These are phyloP conservation scores for Drosophila cardini DNA, from an alignment of 1,140 invertebrate species.

Conservation along the genomic window DNA sequence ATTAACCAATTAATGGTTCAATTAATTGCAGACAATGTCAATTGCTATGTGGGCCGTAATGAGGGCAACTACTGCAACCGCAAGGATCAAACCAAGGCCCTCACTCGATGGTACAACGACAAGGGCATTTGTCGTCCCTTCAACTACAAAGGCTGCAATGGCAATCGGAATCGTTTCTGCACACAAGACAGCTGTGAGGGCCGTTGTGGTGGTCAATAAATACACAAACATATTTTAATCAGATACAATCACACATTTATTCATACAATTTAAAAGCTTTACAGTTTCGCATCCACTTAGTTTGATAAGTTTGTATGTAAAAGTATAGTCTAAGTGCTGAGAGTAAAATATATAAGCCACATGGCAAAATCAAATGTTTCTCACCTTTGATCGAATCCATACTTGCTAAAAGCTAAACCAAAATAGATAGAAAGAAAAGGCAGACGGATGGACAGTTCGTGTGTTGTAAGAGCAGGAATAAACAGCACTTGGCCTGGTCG, in stretches of 20 bases:
- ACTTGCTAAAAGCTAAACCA: constrained; percentile 54
- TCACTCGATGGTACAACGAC: constrained; percentile 77
- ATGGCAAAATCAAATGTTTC: constrained; percentile 24
- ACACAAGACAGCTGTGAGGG: constrained; percentile 68
- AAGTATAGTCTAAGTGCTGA: constrained; percentile 50
- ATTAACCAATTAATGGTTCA: constrained; percentile 44
- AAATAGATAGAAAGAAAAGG: constrained; percentile 48
- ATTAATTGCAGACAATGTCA: constrained; percentile 71
- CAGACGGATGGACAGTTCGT: constrained; percentile 17
- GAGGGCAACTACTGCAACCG: constrained; percentile 81
- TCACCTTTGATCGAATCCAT: constrained; percentile 24
- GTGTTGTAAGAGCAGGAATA: constrained; percentile 55
- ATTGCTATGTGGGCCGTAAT: constrained; percentile 78
- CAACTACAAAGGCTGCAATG: constrained; percentile 75
- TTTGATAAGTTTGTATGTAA: constrained; percentile 56
- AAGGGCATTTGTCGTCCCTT: constrained; percentile 73
- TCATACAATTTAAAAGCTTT: neutral
- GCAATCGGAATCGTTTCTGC: constrained; percentile 82
- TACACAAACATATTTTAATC: neutral
- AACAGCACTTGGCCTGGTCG: constrained; percentile 25
- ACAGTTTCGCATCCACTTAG: constrained; percentile 32
- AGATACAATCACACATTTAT: neutral
- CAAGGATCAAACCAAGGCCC: constrained; percentile 69
- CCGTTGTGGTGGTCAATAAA: constrained; percentile 64
- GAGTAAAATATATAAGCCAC: constrained; percentile 34